A percentile compares a stretch with the other conserved stretches of the same genome.
Conservation (phyloP, 2,113 vertebrate species). For the Charina bottae region DNA sequence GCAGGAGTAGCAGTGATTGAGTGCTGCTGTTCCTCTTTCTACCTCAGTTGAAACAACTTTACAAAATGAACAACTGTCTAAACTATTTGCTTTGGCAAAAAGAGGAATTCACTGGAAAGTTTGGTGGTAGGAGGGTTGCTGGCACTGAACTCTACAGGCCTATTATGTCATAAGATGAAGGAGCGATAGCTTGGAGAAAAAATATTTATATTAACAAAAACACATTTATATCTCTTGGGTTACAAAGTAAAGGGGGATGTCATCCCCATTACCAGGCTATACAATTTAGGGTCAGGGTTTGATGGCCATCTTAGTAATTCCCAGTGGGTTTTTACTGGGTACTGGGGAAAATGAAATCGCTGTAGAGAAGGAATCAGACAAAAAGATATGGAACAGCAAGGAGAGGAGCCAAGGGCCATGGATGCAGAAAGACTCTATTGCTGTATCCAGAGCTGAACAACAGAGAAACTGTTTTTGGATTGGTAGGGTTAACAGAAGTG, state of each 20-base stretch:
- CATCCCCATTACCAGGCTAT: constrained; percentile 45
- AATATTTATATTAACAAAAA: constrained; percentile 58
- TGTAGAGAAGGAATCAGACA: background rate
- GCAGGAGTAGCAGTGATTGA: constrained; percentile 46
- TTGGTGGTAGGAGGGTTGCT: constrained; percentile 61
- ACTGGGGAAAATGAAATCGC: background rate
- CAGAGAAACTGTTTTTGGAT: background rate
- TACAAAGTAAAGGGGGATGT: constrained; percentile 51
- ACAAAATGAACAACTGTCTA: constrained; percentile 70
- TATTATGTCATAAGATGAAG: constrained; percentile 60
- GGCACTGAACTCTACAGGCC: constrained; percentile 53
- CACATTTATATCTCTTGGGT: constrained; percentile 41
- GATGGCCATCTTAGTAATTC: background rate
- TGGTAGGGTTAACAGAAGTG: background rate
- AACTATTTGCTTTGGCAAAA: constrained; percentile 71
- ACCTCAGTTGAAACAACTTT: constrained; percentile 66
- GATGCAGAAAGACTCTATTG: background rate
- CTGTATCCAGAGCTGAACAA: background rate
- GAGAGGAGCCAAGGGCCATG: background rate
- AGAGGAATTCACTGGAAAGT: constrained; percentile 65
- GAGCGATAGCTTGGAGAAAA: constrained; percentile 53
- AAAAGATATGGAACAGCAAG: background rate
- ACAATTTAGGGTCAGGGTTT: background rate
- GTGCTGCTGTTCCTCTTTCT: constrained; percentile 57
- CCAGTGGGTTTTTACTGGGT: background rate